Base-by-base conservation (phyloP, 2,888 invertebrate genomes). In the Mesorhabditis sp. region DNA sequence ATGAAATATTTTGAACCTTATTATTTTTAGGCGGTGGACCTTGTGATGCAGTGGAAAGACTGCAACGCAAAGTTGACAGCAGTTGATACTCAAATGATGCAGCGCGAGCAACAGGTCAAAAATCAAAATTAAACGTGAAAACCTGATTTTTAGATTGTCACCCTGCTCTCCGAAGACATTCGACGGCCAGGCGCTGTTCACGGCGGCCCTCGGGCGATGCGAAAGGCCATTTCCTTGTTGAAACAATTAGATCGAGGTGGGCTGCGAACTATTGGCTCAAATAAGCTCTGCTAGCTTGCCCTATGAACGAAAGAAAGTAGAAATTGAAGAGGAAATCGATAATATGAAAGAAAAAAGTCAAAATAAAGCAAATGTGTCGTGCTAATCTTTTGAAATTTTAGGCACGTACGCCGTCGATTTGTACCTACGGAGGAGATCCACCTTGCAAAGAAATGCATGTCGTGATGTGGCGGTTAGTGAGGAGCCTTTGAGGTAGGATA, bases 341-440 rank as follows among this genome's bases (percentile, higher is more conserved):
- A 50, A 13, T 10, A 13, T 10, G 50, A 28, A 28, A 41, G 63
- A 63, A 15, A 63, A 7, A 41, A 7, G 7, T 10, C 7, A 15
- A 63, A 15, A 63, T 7, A 41, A 7, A 63, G 63, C 7, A 15
- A 15, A 28, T 2, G 65, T 10, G 44, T 6, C 15, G 42, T 6
- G 65, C 10, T 10, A 43, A 41, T 5, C 28, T n/a, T 2, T 2
- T 28, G 3, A 43, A 65, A 43, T 41, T 7, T 15, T 1, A 58
- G 77, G 81, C 61, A 82, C 80, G 4, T 85, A 82, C 67, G 84
- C 84, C 7, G 78, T 81, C 6, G 84, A 84, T 64, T 71, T 85
- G 44, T 84, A 85, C 69, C 68, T 84, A 45, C 74, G 58, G 6
- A 10, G 63, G 41, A 10, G 76, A 42, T 67, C 66, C 5, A 64